Evolutionary conservation across 1,140 invertebrate genomes (phyloP), one percentile per base, ranked within the genome.

Genomic region (Papilio aristodemus): DNA sequence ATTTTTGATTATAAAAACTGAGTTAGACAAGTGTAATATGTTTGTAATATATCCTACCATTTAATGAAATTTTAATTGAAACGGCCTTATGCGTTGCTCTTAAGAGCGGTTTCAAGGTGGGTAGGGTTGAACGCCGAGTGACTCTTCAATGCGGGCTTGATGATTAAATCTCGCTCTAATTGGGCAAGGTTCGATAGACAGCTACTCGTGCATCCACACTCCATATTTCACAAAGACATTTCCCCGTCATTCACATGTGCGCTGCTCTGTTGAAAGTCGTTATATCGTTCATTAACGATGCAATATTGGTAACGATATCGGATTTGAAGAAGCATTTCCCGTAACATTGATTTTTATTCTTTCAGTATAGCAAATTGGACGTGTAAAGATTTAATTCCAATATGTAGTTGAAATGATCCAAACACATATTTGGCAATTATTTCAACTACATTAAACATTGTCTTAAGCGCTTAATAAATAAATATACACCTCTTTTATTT

Each of bases 111-210:
- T 43, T 39, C 68, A 74, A 43, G 62, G 39, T 41, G 37, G 25
- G 60, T 25, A 22, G 14, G 37, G 22, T 64, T 43, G 62, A 38
- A 62, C 32, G 14, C 36, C 1, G 36, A 62, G 39, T 46, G 58
- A 68, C 41, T 67, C 46, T 67, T 75, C 68, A 69, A 76, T 77
- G 68, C 63, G 73, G 70, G 71, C 43, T 70, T 64, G 68, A 79
- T 77, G 80, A 81, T 81, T 73, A 80, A 78, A 80, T 79, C 75
- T 77, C 67, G 14, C 41, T 74, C 67, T 80, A 79, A 82, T 80
- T 82, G 72, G 58, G 70, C 32, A 27, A 36, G 60, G 64, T 69
- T 73, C 71, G 73, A 75, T 76, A 67, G 43, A 71, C 25, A 68
- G 38, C 54, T 32, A 60, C 68, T 70, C 62, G 22, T 57, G 41